These are phyloP conservation scores for Rhabdomys pumilio DNA, from an alignment of 2,797 vertebrate genomes.

Conservation along the genomic window DNA sequence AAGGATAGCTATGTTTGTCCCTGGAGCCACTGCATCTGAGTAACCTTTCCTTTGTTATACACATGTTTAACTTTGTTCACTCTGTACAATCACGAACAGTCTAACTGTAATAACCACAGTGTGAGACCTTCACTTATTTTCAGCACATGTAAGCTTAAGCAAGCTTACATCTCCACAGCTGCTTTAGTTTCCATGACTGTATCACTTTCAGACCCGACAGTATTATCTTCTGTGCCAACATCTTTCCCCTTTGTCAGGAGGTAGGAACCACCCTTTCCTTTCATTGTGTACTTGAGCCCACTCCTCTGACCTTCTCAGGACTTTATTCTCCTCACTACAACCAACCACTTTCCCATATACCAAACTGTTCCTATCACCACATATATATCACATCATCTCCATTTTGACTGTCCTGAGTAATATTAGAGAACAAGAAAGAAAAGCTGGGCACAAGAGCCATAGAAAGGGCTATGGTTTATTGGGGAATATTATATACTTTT, in stretches of 20 bases:
- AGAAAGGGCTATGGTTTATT: not conserved
- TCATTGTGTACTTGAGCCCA: not conserved
- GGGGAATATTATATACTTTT: constrained; percentile 5
- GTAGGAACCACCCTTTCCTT: not conserved
- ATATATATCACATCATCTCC: not conserved
- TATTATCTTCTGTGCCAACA: not conserved
- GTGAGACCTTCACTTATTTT: constrained; percentile 29
- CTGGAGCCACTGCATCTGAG: not conserved
- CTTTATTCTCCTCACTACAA: constrained; percentile 44
- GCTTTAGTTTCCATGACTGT: constrained; percentile 31
- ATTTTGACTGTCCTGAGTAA: constrained; percentile 12
- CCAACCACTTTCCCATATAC: not conserved
- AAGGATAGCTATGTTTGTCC: not conserved
- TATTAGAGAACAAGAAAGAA: not conserved
- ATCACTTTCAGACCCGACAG: not conserved
- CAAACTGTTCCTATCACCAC: not conserved
- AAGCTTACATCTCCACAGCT: constrained; percentile 29
- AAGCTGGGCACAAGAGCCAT: not conserved
- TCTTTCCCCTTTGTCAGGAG: constrained; percentile 3
- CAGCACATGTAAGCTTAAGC: constrained; percentile 38
- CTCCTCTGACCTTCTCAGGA: not conserved
- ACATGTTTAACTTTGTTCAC: constrained; percentile 1
- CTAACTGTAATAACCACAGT: constrained; percentile 2
- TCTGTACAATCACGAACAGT: constrained; percentile 6
- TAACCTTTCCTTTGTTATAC: not conserved